Evolutionary conservation across 2,113 vertebrate genomes (phyloP).

Genomic region (Poeciliopsis occidentalis): DNA sequence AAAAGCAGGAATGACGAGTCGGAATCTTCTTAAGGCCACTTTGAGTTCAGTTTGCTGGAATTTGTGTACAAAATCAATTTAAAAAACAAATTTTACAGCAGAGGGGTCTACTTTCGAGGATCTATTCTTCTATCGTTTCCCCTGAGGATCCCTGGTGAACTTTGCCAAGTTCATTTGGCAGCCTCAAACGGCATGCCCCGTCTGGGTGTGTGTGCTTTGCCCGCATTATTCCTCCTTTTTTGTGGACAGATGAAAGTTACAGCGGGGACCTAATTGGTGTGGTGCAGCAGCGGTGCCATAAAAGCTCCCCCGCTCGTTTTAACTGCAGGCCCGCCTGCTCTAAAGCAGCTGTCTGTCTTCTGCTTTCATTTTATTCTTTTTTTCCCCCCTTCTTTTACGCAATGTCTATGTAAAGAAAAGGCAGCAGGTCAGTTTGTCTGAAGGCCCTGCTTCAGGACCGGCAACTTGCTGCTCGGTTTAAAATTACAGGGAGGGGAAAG

Average conservation of each 20-base stretch:
- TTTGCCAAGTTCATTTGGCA: conserved; percentile 29
- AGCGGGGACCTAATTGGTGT: conserved; percentile 79
- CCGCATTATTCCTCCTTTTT: conserved; percentile 66
- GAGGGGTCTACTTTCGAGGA: neutral
- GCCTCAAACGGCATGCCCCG: conserved; percentile 25
- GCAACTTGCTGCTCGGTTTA: conserved; percentile 27
- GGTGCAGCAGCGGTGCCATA: conserved; percentile 73
- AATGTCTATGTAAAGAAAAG: conserved; percentile 72
- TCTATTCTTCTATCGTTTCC: conserved; percentile 4
- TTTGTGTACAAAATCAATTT: neutral
- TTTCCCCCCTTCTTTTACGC: conserved; percentile 56
- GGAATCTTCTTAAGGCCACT: conserved; percentile 1
- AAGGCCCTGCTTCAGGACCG: conserved; percentile 45
- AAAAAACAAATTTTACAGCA: neutral
- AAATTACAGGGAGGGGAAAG: conserved; percentile 64
- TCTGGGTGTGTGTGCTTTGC: conserved; percentile 58
- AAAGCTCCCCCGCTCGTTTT: conserved; percentile 70
- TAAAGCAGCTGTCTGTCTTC: conserved; percentile 64
- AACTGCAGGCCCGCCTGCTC: conserved; percentile 67
- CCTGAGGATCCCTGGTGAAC: neutral
- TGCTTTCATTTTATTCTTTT: conserved; percentile 72
- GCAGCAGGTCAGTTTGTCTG: conserved; percentile 39
- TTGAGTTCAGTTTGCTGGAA: conserved; percentile 7
- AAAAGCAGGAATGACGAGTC: conserved; percentile 13
- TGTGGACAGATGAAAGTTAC: conserved; percentile 80